Evolutionary conservation across 53 echinoderm and acorn worm species (phyloP), one percentile per base, ranked within the genome.

Genomic region (Holothuria scabra): DNA sequence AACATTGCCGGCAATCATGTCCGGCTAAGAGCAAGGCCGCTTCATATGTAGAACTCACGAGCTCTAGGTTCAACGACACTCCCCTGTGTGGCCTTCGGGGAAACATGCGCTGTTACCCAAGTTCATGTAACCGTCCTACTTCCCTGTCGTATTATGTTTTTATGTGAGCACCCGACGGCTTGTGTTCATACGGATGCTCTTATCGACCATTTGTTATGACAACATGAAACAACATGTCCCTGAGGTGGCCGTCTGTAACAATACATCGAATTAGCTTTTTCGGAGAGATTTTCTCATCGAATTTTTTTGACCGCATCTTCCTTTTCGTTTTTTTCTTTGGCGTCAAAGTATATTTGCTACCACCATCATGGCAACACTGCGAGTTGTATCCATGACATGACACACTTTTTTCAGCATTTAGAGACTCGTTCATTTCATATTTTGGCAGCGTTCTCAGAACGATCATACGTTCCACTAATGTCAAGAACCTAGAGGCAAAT

Each of bases 51-150:
- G 72, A 72, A 72, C 72, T 72, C 72, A 26, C 48, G 20, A 48
- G 72, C 46, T 72, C 46, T 72, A 46, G 72, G 72, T 72, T 72
- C 72, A 72, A 72, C 72, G 72, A 72, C 72, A 72, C 72, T 72
- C 72, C 72, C 72, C 24, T n/a, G 72, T 72, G 72, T 72, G 72
- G 72, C 72, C 72, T 72, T 72, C 46, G 26, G 72, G 72, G 26
- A 72, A 72, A 72, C 72, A 72, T 72, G 48, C 72, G 44, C 72
- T 44, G 24, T 26, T 19, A 72, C 48, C 41, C 49, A 48, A 26
- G 72, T 72, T 72, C 72, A 72, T 46, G 24, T 26, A 44, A 72
- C 72, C 72, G 72, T 72, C 72, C 72, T 72, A 72, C 72, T 72
- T 72, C 44, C 48, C 18, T 38, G 29, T 18, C 31, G 4, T 72